Evolutionary conservation across 2,113 vertebrate genomes (phyloP).

Genomic region (Gopherus evgoodei): DNA sequence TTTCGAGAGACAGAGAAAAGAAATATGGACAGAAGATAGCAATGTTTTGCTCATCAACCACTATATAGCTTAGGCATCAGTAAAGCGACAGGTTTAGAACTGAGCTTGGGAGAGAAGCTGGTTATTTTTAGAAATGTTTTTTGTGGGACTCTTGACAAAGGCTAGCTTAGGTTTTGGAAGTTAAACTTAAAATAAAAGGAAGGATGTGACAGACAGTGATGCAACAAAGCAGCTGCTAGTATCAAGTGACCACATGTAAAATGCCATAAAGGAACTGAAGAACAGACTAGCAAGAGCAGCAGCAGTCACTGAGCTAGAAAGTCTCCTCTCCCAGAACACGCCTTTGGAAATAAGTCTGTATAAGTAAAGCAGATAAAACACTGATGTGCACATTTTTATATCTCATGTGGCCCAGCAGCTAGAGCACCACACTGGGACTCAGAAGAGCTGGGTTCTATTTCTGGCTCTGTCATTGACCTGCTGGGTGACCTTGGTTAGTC

Average conservation of each 20-base stretch:
- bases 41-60: slow-evolving; percentile 36
- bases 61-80: slow-evolving; percentile 18
- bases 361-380: not conserved
- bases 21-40: slow-evolving; percentile 33
- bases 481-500: not conserved
- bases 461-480: not conserved
- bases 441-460: not conserved
- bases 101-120: slow-evolving; percentile 10
- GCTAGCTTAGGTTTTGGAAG: not conserved
- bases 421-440: not conserved
- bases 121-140: slow-evolving; percentile 18
- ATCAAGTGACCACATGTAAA: slow-evolving; percentile 50
- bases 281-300: not conserved
- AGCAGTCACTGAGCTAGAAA: not conserved
- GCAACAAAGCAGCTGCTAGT: slow-evolving; percentile 68
- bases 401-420: not conserved
- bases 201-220: slow-evolving; percentile 66
- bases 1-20: slow-evolving; percentile 32
- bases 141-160: slow-evolving; percentile 26
- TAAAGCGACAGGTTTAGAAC: slow-evolving; percentile 36
- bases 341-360: not conserved
- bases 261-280: not conserved
- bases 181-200: slow-evolving; percentile 55
- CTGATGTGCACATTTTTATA: not conserved
- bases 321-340: not conserved